Percentiles rank a stretch among this genome's conserved stretches.
Conservation (phyloP, 2,113 vertebrate species). For the Cyrtonyx montezumae region DNA sequence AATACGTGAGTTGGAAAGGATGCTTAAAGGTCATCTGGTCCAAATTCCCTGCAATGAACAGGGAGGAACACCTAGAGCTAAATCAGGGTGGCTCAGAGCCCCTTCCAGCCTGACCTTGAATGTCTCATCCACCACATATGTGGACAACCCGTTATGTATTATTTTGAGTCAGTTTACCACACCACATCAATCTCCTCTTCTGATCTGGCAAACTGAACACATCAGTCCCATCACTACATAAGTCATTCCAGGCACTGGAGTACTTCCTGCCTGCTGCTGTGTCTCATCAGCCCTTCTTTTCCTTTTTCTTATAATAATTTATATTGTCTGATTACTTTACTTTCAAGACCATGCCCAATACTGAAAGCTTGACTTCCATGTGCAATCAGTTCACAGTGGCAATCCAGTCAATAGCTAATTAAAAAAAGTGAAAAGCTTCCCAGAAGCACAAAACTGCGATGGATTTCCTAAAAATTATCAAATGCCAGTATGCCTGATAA, state of each 20-base stretch:
- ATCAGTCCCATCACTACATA: background rate
- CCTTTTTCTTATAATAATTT: background rate
- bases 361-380: background rate
- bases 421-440: background rate
- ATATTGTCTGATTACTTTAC: background rate
- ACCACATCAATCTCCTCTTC: background rate
- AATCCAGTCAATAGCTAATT: background rate
- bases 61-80: too few relatives aligned
- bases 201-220: background rate
- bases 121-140: too few relatives aligned
- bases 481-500: background rate
- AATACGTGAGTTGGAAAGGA: too few relatives aligned
- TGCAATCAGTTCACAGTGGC: background rate
- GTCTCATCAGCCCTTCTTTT: background rate
- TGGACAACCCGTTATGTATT: too few relatives aligned
- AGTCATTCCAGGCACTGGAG: background rate
- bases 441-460: background rate
- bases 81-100: too few relatives aligned
- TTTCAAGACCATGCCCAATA: background rate
- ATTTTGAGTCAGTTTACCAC: background rate
- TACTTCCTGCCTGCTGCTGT: background rate
- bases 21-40: too few relatives aligned
- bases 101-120: too few relatives aligned
- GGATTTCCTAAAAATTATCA: background rate
- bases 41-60: too few relatives aligned